These are phyloP conservation scores for Drosophila colorata DNA, from an alignment of 2,888 invertebrate species.

Conservation along the genomic window DNA sequence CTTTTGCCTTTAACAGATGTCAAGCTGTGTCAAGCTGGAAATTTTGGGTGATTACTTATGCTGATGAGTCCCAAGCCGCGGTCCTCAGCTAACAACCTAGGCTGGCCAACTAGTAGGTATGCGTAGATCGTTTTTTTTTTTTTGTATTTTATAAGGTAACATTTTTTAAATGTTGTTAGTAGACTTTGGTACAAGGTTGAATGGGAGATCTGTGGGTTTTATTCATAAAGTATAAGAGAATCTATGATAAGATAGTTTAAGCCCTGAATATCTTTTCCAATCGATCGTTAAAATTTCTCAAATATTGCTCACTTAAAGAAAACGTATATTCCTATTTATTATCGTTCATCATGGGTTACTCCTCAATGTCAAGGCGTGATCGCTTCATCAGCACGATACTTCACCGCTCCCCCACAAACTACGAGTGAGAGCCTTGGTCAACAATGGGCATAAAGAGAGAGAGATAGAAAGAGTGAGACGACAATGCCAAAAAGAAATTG, in stretches of 20 bases:
- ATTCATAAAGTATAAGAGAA: too few relatives aligned
- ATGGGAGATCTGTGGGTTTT: too few relatives aligned
- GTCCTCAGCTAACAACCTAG: slow-evolving; percentile 20
- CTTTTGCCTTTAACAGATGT: slow-evolving; percentile 60
- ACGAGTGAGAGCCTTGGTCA: slow-evolving; percentile 50
- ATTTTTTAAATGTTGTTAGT: too few relatives aligned
- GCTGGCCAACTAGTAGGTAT: neutral
- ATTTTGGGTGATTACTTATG: slow-evolving; percentile 57
- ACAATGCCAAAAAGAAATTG: slow-evolving; percentile 74
- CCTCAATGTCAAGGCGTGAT: slow-evolving; percentile 80
- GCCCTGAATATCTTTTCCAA: too few relatives aligned
- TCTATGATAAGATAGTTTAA: too few relatives aligned
- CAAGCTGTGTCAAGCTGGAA: slow-evolving; percentile 76
- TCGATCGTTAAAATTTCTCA: too few relatives aligned
- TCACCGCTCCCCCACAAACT: slow-evolving; percentile 10
- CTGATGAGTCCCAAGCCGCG: slow-evolving; percentile 38
- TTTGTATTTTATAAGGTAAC: too few relatives aligned
- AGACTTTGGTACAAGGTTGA: too few relatives aligned
- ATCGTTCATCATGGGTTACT: slow-evolving; percentile 19
- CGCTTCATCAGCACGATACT: slow-evolving; percentile 63
- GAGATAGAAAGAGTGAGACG: slow-evolving; percentile 19
- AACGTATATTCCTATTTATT: neutral
- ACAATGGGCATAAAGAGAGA: slow-evolving; percentile 45
- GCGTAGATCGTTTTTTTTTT: too few relatives aligned
- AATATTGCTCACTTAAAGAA: too few relatives aligned